Evolutionary conservation across 2,113 vertebrate genomes (phyloP), one percentile per base, ranked within the genome.

Genomic region (Uropsilus gracilis): DNA sequence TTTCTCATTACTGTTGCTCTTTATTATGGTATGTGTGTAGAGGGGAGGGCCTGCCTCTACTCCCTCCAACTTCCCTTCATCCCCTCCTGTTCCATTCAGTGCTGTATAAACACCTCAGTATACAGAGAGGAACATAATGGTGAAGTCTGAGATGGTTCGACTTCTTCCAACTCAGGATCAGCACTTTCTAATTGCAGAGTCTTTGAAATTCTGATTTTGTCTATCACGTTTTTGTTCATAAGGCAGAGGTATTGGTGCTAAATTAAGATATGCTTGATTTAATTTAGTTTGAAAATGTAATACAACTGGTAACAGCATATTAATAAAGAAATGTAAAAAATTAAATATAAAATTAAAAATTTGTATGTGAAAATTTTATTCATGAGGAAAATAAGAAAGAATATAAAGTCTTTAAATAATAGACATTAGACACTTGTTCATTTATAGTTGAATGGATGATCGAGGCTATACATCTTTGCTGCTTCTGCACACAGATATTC

Each of bases 41-140:
- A 34, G 2, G 9, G 5, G 28, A 12, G 9, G 1, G 1, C 37
- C 68, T 64, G 6, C 6, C 28, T 30, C n/a, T 1, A 55, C 9
- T 4, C 20, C 22, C 26, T 5, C 22, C 5, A 22, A 3, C 1
- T 10, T 26, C 14, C 0, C 1, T n/a, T 0, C 37, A 2, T 8
- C 28, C 9, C 17, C 6, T 66, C 30, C 50, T 50, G 16, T 53
- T 55, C 9, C 42, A 10, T 14, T 1, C 22, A 2, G 2, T 14
- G 24, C 7, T 91, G 75, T 87, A 7, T 2, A 76, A 69, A 84
- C 48, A n/a, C 2, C 39, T 73, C 0, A 0, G 5, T 22, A 55
- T 2, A 26, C 4, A 14, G 20, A 87, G 81, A 22, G 20, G 34
- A 34, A 5, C 13, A 13, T 0, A 0, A 13, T 22, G 30, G 30